These are phyloP conservation scores for Ganaspis sp. DNA, from an alignment of 1,140 invertebrate genomes.

Conservation along the genomic window DNA sequence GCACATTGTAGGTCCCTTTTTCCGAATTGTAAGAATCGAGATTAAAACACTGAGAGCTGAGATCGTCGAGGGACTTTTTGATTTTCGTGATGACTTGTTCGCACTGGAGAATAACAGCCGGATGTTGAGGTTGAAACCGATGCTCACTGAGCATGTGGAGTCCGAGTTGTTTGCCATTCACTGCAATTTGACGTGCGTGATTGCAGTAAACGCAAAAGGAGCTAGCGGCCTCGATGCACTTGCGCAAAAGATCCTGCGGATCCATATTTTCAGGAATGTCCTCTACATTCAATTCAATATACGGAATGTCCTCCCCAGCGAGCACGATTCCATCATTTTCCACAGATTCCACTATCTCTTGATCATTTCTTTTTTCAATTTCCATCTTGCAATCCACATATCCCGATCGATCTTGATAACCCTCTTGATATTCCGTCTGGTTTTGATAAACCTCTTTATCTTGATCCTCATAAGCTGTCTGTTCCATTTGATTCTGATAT, in stretches of 20 bases:
- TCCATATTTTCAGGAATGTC: constrained; percentile 84
- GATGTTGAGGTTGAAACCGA: constrained; percentile 81
- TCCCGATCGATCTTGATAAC: too few relatives aligned
- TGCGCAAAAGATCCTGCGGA: constrained; percentile 82
- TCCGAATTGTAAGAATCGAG: constrained; percentile 81
- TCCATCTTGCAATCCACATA: too few relatives aligned
- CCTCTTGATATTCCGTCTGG: too few relatives aligned
- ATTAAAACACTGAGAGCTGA: constrained; percentile 83
- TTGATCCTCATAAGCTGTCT: too few relatives aligned
- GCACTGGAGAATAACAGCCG: constrained; percentile 69
- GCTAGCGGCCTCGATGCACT: constrained; percentile 83
- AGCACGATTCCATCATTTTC: constrained; percentile 67
- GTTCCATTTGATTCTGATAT: too few relatives aligned
- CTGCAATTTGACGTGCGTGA: constrained; percentile 87
- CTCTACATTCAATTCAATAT: constrained; percentile 85
- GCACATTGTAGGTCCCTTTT: constrained; percentile 75
- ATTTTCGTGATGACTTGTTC: constrained; percentile 83
- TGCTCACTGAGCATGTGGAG: constrained; percentile 87
- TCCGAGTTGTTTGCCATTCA: constrained; percentile 87
- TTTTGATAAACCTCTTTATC: too few relatives aligned
- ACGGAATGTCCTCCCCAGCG: constrained; percentile 80
- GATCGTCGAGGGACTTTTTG: constrained; percentile 79
- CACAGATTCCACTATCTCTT: constrained; percentile 45
- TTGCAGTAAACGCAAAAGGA: constrained; percentile 88
- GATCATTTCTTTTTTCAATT: constrained; percentile 37